A percentile compares a stretch with the other conserved stretches of the same genome.
These are phyloP conservation scores for Gymnosoma rotundatum DNA, from an alignment of 2,888 invertebrate species.

Conservation along the genomic window DNA sequence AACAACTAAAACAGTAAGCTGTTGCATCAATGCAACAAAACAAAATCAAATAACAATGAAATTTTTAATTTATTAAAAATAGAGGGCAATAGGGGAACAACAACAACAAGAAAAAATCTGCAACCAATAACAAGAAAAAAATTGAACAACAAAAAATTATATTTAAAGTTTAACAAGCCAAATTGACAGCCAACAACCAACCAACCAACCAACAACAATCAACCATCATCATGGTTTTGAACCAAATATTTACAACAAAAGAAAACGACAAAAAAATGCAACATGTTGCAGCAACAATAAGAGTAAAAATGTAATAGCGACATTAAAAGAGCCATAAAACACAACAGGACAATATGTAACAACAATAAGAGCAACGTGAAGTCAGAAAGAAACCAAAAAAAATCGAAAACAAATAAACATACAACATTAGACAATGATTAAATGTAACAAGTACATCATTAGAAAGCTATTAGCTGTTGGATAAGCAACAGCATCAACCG, in stretches of 20 bases:
- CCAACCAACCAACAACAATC: constrained; percentile 67
- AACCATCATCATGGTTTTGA: constrained; percentile 50
- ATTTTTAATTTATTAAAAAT: constrained; percentile 69
- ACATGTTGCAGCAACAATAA: constrained; percentile 72
- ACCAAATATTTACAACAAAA: constrained; percentile 67
- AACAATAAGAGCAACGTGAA: constrained; percentile 37
- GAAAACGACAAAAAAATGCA: constrained; percentile 50
- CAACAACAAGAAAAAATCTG: constrained; percentile 24
- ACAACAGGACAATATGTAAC: constrained; percentile 70
- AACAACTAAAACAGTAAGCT: constrained; percentile 57
- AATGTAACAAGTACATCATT: constrained; percentile 71
- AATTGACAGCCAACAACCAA: constrained; percentile 70
- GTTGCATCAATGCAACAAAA: constrained; percentile 12
- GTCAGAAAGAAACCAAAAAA: constrained; percentile 22
- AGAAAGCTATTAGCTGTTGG: constrained; percentile 72
- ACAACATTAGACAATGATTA: constrained; percentile 68
- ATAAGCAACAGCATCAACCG: constrained; percentile 21
- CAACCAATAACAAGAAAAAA: constrained; percentile 5
- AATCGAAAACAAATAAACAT: background rate
- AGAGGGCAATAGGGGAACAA: constrained; percentile 51
- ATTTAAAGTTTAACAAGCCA: constrained; percentile 70
- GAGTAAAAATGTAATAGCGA: constrained; percentile 70
- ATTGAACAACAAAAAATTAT: constrained; percentile 34
- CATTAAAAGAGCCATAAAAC: constrained; percentile 72
- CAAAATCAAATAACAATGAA: constrained; percentile 61